Conservation (phyloP, 1,140 invertebrate genomes). For the Lucilia cuprina region DNA sequence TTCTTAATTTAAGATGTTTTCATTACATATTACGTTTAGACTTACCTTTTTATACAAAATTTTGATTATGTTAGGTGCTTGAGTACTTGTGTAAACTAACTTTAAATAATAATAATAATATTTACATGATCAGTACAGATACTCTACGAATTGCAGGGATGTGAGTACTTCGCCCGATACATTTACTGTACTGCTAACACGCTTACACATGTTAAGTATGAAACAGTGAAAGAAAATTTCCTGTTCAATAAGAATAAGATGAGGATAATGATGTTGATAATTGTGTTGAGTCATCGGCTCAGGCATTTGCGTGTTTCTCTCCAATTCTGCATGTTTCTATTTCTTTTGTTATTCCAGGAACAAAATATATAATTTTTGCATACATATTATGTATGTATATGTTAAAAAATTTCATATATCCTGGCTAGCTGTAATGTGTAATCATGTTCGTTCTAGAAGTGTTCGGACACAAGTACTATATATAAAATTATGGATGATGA, state of each 20-base stretch:
- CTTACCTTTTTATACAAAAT: no score
- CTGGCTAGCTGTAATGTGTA: not conserved
- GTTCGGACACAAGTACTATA: not conserved
- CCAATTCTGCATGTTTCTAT: not conserved
- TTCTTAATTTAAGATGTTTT: no score
- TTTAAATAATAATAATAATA: no score
- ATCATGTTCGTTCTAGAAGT: not conserved
- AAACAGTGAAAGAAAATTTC: not conserved
- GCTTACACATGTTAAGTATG: not conserved
- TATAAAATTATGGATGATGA: not conserved
- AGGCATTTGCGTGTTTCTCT: conserved; percentile 14
- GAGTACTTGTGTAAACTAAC: no score
- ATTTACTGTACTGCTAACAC: not conserved
- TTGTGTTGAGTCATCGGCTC: conserved; percentile 26
- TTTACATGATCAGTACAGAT: no score
- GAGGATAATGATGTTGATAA: not conserved
- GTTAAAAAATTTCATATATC: not conserved
- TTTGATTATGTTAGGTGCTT: no score
- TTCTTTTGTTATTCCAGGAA: no score
- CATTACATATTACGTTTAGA: no score
- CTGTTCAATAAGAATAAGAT: not conserved
- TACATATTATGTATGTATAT: not conserved
- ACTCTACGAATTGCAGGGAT: not conserved
- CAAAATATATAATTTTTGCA: not conserved
- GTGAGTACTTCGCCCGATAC: not conserved